Evolutionary conservation across 2,113 vertebrate species (phyloP).

Genomic region (Colinus virginianus): DNA sequence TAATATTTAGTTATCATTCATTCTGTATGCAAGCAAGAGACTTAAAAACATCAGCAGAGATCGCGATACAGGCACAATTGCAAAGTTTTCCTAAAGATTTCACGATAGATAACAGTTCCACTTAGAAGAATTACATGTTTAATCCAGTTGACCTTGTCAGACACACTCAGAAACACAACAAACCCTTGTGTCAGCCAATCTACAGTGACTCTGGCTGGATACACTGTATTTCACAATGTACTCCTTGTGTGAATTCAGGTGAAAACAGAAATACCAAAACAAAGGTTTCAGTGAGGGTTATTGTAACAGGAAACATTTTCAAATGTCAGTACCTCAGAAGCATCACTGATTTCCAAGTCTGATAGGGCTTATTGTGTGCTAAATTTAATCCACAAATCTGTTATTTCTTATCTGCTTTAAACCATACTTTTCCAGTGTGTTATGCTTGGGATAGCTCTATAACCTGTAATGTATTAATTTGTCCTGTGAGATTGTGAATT

Average conservation of each 20-base stretch:
- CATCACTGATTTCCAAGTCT: background rate
- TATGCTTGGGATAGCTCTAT: background rate
- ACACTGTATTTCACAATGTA: background rate
- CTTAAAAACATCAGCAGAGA: background rate
- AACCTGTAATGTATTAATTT: background rate
- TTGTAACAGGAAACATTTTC: background rate
- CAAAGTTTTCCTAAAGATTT: background rate
- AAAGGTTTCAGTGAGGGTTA: background rate
- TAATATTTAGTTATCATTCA: background rate
- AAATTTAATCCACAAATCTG: background rate
- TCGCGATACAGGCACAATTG: background rate
- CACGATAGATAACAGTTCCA: background rate
- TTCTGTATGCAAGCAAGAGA: background rate
- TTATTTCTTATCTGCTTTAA: background rate
- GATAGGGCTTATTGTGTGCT: background rate
- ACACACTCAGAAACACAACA: background rate
- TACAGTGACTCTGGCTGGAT: background rate
- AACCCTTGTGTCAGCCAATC: background rate
- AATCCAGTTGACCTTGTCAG: background rate
- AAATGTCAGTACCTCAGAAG: background rate
- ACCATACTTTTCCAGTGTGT: background rate
- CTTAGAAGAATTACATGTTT: background rate
- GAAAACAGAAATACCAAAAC: background rate
- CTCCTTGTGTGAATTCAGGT: background rate
- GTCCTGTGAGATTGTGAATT: no score